These are phyloP conservation scores for Sebastes goodei DNA, from an alignment of 2,797 vertebrate genomes.

Conservation along the genomic window DNA sequence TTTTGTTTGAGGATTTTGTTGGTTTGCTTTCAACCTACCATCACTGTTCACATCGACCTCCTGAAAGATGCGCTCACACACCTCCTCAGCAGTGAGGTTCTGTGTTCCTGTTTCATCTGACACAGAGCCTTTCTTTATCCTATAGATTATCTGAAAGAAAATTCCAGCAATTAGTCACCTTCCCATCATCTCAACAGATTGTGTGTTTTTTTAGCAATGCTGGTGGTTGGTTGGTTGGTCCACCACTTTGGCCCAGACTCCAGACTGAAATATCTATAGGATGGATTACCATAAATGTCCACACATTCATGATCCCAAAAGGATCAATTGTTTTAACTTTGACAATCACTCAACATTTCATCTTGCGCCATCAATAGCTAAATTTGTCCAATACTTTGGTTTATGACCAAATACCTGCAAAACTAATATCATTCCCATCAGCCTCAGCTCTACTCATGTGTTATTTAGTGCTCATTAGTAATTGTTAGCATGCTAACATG, in stretches of 20 bases:
- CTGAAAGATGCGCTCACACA: conserved; percentile 66
- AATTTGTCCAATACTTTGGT: not conserved
- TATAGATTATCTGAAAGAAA: conserved; percentile 69
- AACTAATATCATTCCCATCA: not conserved
- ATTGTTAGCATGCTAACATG: not conserved
- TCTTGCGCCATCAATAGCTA: not conserved
- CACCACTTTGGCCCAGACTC: not conserved
- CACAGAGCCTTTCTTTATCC: conserved; percentile 53
- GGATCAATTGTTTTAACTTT: not conserved
- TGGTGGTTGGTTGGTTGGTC: not conserved
- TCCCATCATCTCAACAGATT: not conserved
- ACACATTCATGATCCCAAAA: not conserved
- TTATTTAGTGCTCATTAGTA: not conserved
- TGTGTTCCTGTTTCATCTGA: conserved; percentile 18
- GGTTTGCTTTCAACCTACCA: conserved; percentile 47
- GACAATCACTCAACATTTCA: not conserved
- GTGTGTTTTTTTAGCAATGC: not conserved
- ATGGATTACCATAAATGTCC: not conserved
- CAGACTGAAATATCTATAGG: not conserved
- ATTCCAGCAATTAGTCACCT: not conserved
- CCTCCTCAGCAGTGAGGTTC: conserved; percentile 47
- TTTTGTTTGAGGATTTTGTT: not conserved
- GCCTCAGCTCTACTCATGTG: not conserved
- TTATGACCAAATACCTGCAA: not conserved
- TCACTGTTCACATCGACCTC: conserved; percentile 71